Percentiles rank a stretch among this genome's conserved stretches.
These are phyloP conservation scores for Ammodytes dubius DNA, from an alignment of 2,113 vertebrate genomes.

Conservation along the genomic window DNA sequence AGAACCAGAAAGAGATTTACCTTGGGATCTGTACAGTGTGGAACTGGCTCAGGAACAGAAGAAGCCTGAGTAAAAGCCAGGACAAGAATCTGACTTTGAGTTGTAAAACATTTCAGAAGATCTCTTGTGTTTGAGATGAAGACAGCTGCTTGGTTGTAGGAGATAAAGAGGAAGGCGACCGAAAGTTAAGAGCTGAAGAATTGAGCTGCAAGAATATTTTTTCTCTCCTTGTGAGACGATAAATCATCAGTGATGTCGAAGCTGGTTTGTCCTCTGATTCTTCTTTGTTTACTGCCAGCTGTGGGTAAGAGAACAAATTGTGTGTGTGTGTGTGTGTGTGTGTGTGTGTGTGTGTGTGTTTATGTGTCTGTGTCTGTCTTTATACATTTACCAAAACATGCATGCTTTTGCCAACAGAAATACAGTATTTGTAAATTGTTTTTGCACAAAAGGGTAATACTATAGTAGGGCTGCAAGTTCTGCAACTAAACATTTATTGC, in stretches of 20 bases:
- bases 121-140: neutral
- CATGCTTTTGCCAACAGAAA: neutral
- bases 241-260: conserved; percentile 55
- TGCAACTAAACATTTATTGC: neutral
- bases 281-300: conserved; percentile 67
- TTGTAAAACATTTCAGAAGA: neutral
- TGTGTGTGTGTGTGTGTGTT: too few relatives aligned
- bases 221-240: neutral
- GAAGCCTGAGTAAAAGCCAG: neutral
- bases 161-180: neutral
- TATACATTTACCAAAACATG: neutral
- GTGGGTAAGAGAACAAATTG: conserved; percentile 67
- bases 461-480: neutral
- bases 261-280: conserved; percentile 48
- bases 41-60: neutral
- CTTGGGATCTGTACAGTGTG: conserved; percentile 36
- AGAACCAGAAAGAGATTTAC: conserved; percentile 15
- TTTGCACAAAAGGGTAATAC: neutral
- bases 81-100: neutral
- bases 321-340: neutral
- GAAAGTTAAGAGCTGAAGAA: neutral
- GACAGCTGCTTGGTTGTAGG: neutral
- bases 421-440: neutral
- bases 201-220: neutral
- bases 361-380: too few relatives aligned